These are phyloP conservation scores for Tubulanus polymorphus DNA, from an alignment of 2,888 invertebrate species.

Conservation along the genomic window DNA sequence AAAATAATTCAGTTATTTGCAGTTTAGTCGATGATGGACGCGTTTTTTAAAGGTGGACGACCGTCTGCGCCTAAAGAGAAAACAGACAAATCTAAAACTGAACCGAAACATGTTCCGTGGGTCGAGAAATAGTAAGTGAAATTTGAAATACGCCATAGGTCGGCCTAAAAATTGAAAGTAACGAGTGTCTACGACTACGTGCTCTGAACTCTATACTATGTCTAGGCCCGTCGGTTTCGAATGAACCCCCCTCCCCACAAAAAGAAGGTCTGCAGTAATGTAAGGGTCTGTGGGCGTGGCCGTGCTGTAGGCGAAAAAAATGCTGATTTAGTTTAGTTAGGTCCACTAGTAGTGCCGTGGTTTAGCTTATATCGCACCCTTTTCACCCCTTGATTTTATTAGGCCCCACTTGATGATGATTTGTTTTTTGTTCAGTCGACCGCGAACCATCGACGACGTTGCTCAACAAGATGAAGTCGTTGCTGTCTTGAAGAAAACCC, in stretches of 20 bases:
- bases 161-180: too few relatives aligned
- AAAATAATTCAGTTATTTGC: too few relatives aligned
- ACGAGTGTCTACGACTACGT: too few relatives aligned
- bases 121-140: conserved; percentile 56
- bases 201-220: too few relatives aligned
- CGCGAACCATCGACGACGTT: conserved; percentile 89
- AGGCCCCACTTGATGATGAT: not conserved
- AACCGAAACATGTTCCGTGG: conserved; percentile 51
- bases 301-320: too few relatives aligned
- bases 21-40: conserved; percentile 50
- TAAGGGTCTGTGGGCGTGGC: not conserved
- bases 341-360: too few relatives aligned
- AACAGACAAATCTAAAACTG: conserved; percentile 12
- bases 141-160: not conserved
- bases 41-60: conserved; percentile 44
- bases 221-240: too few relatives aligned
- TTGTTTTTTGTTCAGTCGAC: conserved; percentile 60
- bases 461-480: conserved; percentile 96
- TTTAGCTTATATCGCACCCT: too few relatives aligned
- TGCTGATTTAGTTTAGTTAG: too few relatives aligned
- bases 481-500: conserved; percentile 82
- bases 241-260: too few relatives aligned
- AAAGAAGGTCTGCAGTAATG: not conserved
- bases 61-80: conserved; percentile 29
- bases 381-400: not conserved